Percentiles rank a stretch among this genome's conserved stretches.
Evolutionary conservation across 2,888 invertebrate genomes (phyloP).

Genomic region (Pharmacophagus antenor): DNA sequence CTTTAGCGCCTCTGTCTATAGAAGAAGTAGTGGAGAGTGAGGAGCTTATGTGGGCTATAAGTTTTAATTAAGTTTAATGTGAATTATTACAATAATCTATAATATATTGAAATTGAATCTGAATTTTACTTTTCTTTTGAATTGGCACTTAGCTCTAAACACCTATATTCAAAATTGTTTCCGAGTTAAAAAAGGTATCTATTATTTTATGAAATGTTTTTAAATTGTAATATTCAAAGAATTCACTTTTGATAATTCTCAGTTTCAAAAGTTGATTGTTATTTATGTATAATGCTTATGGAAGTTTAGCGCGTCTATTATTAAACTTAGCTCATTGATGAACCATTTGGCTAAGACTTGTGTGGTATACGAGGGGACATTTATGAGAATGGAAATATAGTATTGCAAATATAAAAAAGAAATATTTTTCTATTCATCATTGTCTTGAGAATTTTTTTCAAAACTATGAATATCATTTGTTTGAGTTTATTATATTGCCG

Average conservation of each 20-base stretch:
- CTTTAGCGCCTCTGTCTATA: slow-evolving; percentile 77
- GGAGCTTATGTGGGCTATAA: slow-evolving; percentile 80
- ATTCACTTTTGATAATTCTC: slow-evolving; percentile 6
- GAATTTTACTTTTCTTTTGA: slow-evolving; percentile 77
- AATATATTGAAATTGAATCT: slow-evolving; percentile 81
- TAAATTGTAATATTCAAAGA: slow-evolving; percentile 5
- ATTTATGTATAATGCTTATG: slow-evolving; percentile 20
- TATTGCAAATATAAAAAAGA: slow-evolving; percentile 24
- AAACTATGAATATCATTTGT: neutral
- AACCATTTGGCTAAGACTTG: slow-evolving; percentile 21
- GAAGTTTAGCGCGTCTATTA: slow-evolving; percentile 6
- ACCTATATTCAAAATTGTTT: slow-evolving; percentile 47
- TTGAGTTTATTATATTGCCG: neutral
- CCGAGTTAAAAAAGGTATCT: slow-evolving; percentile 12
- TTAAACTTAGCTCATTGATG: slow-evolving; percentile 5
- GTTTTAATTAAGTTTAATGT: slow-evolving; percentile 80
- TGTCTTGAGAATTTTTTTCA: neutral
- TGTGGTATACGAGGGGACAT: slow-evolving; percentile 25
- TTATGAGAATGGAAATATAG: slow-evolving; percentile 25
- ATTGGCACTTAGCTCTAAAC: slow-evolving; percentile 67
- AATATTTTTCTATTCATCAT: slow-evolving; percentile 16
- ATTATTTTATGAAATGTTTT: slow-evolving; percentile 3
- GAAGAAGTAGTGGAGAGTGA: slow-evolving; percentile 71
- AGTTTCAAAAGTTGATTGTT: slow-evolving; percentile 21
- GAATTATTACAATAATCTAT: slow-evolving; percentile 81